Percentiles rank a stretch among this genome's conserved stretches.
Conservation (phyloP, 2,888 invertebrate genomes). For the Chloroclysta siterata region DNA sequence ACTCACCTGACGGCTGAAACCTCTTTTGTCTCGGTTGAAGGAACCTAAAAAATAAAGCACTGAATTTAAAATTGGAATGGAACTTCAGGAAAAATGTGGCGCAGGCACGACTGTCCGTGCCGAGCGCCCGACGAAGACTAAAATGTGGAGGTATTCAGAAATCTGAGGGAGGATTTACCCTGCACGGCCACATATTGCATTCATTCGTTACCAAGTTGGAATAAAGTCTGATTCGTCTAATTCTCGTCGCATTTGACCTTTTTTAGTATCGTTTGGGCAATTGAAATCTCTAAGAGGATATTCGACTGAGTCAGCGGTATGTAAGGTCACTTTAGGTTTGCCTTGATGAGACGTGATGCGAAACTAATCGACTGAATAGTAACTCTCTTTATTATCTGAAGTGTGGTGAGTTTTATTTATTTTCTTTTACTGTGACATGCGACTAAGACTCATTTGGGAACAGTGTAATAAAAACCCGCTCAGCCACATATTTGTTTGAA, state of each 20-base stretch:
- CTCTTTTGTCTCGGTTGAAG: conserved; percentile 44
- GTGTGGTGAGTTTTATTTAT: background rate
- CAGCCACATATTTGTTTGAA: too few relatives aligned
- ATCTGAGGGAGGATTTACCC: conserved; percentile 54
- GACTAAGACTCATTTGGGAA: background rate
- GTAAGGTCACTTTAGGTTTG: conserved; percentile 23
- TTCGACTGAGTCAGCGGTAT: conserved; percentile 25
- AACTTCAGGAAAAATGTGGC: conserved; percentile 47
- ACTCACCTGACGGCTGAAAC: conserved; percentile 52
- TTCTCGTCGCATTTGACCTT: conserved; percentile 64
- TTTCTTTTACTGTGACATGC: background rate
- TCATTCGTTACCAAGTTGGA: conserved; percentile 44
- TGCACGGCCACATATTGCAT: conserved; percentile 55
- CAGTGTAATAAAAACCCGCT: too few relatives aligned
- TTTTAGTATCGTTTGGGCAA: conserved; percentile 52
- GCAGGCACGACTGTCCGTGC: conserved; percentile 44
- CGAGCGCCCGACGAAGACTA: conserved; percentile 58
- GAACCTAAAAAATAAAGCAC: conserved; percentile 50
- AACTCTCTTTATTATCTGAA: background rate
- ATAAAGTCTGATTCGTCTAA: conserved; percentile 57
- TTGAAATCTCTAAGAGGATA: conserved; percentile 48
- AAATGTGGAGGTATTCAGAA: conserved; percentile 50
- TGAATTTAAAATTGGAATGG: conserved; percentile 50
- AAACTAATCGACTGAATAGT: conserved; percentile 18
- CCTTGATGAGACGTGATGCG: conserved; percentile 12